Percentiles rank a stretch among this genome's conserved stretches.
Evolutionary conservation across 2,113 vertebrate species (phyloP).

Genomic region (Periophthalmodon schlosseri): DNA sequence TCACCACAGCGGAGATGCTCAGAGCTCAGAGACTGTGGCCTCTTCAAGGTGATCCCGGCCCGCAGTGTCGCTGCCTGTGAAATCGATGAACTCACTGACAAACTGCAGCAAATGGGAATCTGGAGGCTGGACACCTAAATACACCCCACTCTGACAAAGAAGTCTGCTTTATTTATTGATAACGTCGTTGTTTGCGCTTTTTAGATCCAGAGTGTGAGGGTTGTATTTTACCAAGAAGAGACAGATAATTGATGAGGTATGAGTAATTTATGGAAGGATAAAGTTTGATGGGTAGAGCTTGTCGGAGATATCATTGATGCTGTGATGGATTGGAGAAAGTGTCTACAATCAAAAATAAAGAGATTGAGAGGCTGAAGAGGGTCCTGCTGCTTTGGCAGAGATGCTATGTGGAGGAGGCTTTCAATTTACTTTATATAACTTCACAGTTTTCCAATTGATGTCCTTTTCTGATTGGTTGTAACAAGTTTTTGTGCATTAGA

Average conservation of each 20-base stretch:
- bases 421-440: background rate
- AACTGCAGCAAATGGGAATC: slow-evolving; percentile 45
- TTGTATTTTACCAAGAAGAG: background rate
- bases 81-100: slow-evolving; percentile 66
- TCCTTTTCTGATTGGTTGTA: background rate
- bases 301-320: background rate
- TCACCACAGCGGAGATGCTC: slow-evolving; percentile 58
- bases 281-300: background rate
- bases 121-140: slow-evolving; percentile 36
- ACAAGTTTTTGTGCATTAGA: background rate
- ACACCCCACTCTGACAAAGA: slow-evolving; percentile 17
- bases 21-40: slow-evolving; percentile 51
- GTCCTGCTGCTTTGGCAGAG: background rate
- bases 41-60: slow-evolving; percentile 69
- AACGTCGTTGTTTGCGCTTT: background rate
- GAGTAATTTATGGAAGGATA: background rate
- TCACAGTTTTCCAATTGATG: background rate
- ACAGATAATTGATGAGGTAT: background rate
- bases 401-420: background rate
- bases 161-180: slow-evolving; percentile 19
- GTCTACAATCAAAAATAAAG: background rate
- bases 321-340: background rate
- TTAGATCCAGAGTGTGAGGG: background rate
- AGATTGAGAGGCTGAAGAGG: background rate
- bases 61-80: slow-evolving; percentile 67